Evolutionary conservation across 2,113 vertebrate genomes (phyloP).

Genomic region (Gasterosteus aculeatus): DNA sequence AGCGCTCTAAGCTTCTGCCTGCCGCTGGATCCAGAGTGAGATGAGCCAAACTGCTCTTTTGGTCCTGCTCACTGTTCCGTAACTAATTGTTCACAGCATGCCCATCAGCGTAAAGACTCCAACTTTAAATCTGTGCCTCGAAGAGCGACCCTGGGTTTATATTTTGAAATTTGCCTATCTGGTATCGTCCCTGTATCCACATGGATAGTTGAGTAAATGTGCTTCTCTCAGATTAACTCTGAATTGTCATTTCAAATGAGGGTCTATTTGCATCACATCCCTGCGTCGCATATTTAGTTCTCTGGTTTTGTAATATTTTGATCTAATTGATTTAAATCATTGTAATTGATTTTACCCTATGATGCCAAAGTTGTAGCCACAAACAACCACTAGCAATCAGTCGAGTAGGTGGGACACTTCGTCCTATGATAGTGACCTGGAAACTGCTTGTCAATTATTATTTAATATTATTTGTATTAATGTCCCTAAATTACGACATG

Average conservation of each 20-base stretch:
- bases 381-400: not conserved
- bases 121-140: conserved; percentile 8
- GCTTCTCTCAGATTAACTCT: conserved; percentile 27
- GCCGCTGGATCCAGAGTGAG: conserved; percentile 20
- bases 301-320: conserved; percentile 20
- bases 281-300: conserved; percentile 20
- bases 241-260: conserved; percentile 19
- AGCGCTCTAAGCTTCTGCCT: conserved; percentile 3
- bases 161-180: conserved; percentile 22
- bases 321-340: not conserved
- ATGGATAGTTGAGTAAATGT: conserved; percentile 1
- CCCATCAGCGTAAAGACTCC: conserved; percentile 3
- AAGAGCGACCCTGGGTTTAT: not conserved
- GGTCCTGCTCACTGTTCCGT: conserved; percentile 21
- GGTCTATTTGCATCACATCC: conserved; percentile 4
- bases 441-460: not conserved
- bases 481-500: too few species aligned
- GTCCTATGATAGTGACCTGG: not conserved
- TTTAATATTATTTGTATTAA: too few species aligned
- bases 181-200: not conserved
- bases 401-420: not conserved
- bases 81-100: conserved; percentile 35
- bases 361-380: not conserved
- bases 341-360: too few species aligned
- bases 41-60: conserved; percentile 33